phyloP scores from a whole-genome alignment of 1,140 invertebrate genomes.

The Magallana angulata region DNA sequence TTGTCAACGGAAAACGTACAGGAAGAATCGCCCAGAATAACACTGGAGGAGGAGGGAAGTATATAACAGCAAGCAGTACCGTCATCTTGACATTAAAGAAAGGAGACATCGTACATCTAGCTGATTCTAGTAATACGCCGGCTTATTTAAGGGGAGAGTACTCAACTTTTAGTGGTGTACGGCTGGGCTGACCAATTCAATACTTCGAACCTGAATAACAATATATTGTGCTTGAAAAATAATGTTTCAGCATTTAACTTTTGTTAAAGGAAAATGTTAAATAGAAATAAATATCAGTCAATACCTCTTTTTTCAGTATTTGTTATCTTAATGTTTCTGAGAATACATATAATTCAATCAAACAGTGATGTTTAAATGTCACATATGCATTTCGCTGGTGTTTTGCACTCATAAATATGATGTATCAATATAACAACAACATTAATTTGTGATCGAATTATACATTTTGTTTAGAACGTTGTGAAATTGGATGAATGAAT shows the following conservation, averaged over 20 bases:
- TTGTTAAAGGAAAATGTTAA: not conserved
- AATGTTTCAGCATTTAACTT: not conserved
- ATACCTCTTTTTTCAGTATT: not conserved
- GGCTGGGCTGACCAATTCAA: not conserved
- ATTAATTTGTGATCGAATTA: no score
- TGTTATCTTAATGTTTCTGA: not conserved
- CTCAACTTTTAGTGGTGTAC: not conserved
- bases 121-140: not conserved
- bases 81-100: not conserved
- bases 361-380: no score
- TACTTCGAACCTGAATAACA: not conserved
- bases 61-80: not conserved
- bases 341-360: no score
- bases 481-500: no score
- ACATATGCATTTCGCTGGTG: no score
- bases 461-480: no score
- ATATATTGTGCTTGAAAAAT: not conserved
- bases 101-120: not conserved
- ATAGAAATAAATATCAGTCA: not conserved
- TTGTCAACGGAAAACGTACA: not conserved
- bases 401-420: no score
- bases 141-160: not conserved
- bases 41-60: not conserved
- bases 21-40: not conserved
- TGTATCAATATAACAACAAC: no score